Evolutionary conservation across 2,888 invertebrate genomes (phyloP).

Genomic region (Dasypolia templi): DNA sequence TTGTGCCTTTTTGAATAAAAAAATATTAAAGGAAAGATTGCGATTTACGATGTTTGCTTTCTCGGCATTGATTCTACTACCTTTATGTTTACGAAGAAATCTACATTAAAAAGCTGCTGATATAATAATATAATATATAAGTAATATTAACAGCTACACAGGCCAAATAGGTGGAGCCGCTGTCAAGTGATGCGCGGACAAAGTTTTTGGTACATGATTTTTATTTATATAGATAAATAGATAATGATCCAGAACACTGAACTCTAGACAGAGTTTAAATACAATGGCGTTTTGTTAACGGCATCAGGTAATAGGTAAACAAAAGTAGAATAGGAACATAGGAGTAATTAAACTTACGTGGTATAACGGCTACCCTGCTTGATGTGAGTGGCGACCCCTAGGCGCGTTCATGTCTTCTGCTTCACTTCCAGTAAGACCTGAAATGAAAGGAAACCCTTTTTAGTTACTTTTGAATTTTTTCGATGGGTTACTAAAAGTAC

Average conservation of each 20-base stretch:
- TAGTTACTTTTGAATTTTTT: conserved; percentile 7
- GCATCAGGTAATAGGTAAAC: background rate
- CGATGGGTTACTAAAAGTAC: background rate
- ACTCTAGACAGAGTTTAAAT: background rate
- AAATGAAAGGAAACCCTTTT: conserved; percentile 65
- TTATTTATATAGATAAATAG: too few relatives aligned
- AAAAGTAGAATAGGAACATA: background rate
- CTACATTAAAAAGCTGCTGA: background rate
- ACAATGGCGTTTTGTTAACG: conserved; percentile 2
- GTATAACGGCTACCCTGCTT: conserved; percentile 85
- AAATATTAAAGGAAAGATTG: background rate
- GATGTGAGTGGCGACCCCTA: conserved; percentile 83
- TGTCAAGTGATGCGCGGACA: too few relatives aligned
- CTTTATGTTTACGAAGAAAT: conserved; percentile 1
- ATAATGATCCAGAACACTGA: conserved; percentile 7
- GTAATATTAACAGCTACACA: too few relatives aligned
- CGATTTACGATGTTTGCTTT: background rate
- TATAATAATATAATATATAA: too few relatives aligned
- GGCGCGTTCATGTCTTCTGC: conserved; percentile 82
- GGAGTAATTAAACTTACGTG: conserved; percentile 72
- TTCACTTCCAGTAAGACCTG: conserved; percentile 76
- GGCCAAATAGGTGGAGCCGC: too few relatives aligned
- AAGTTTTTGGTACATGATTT: too few relatives aligned
- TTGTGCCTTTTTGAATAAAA: background rate
- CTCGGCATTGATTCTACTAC: background rate